Percentiles rank a stretch among this genome's conserved stretches.
Evolutionary conservation across 2,888 invertebrate genomes (phyloP).

Genomic region (Philhelius pedissequus): DNA sequence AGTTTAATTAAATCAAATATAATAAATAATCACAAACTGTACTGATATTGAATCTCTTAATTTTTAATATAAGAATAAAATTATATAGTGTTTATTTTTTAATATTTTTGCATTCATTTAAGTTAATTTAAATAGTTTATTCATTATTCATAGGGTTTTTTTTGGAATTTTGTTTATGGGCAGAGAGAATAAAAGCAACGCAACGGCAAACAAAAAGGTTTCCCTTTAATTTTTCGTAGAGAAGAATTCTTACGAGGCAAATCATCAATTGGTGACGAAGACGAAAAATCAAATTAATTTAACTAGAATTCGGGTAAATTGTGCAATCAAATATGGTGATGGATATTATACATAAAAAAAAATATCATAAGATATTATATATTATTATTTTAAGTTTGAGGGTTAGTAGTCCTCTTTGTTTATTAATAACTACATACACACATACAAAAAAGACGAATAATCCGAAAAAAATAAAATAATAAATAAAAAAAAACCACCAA

Average conservation of each 20-base stretch:
- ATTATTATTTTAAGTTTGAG: conserved; percentile 29
- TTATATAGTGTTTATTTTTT: conserved; percentile 12
- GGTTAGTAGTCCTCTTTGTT: conserved; percentile 25
- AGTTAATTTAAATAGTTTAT: conserved; percentile 17
- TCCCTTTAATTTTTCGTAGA: conserved; percentile 67
- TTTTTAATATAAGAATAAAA: conserved; percentile 37
- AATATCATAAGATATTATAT: conserved; percentile 2
- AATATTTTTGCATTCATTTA: conserved; percentile 15
- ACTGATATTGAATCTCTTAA: conserved; percentile 68
- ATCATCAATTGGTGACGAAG: conserved; percentile 80
- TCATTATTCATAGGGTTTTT: conserved; percentile 8
- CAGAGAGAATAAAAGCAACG: conserved; percentile 7
- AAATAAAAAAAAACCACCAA: conserved; percentile 58
- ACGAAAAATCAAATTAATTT: conserved; percentile 81
- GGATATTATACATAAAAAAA: conserved; percentile 68
- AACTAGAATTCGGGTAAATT: conserved; percentile 84
- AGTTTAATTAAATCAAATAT: conserved; percentile 19
- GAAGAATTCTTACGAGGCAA: conserved; percentile 76
- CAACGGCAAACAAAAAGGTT: not conserved
- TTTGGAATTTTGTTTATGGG: conserved; percentile 57
- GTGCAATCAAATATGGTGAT: conserved; percentile 89
- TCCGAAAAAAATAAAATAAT: conserved; percentile 3
- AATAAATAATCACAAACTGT: conserved; percentile 55
- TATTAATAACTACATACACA: conserved; percentile 29
- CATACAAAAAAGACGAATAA: not conserved